A percentile compares a stretch with the other conserved stretches of the same genome.
Evolutionary conservation across 2,797 vertebrate genomes (phyloP).

Genomic region (Zenarchopterus dispar): DNA sequence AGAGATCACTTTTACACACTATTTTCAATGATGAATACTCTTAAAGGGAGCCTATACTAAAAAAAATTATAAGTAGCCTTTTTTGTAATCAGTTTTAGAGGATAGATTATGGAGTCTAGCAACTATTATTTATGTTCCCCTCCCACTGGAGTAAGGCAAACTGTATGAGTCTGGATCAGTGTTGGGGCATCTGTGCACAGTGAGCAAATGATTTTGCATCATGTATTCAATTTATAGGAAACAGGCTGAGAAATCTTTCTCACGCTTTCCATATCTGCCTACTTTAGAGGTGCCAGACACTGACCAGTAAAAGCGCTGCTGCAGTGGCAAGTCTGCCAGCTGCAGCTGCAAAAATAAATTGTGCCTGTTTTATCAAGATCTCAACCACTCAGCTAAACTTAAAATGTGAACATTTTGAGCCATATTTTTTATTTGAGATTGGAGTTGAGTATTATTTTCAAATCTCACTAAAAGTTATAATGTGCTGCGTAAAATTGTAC

Average conservation of each 20-base stretch:
- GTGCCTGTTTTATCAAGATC: constrained; percentile 78
- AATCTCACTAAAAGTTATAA: constrained; percentile 37
- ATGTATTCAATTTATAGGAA: constrained; percentile 25
- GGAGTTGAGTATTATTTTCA: constrained; percentile 61
- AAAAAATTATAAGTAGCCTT: constrained; percentile 38
- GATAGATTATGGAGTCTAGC: constrained; percentile 30
- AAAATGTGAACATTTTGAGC: constrained; percentile 69
- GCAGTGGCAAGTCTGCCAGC: constrained; percentile 79
- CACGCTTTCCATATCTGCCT: constrained; percentile 78
- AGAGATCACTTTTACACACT: constrained; percentile 37
- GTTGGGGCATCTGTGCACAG: constrained; percentile 9
- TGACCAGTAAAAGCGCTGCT: constrained; percentile 82
- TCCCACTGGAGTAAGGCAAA: constrained; percentile 66
- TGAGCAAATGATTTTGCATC: constrained; percentile 53
- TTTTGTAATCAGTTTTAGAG: constrained; percentile 41
- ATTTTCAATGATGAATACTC: constrained; percentile 23
- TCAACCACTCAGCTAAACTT: constrained; percentile 47
- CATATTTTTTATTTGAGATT: constrained; percentile 84
- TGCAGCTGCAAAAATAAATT: constrained; percentile 62
- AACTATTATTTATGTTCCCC: constrained; percentile 29
- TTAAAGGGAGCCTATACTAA: constrained; percentile 30
- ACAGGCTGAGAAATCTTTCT: constrained; percentile 56
- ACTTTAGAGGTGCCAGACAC: constrained; percentile 91
- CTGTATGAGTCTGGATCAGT: constrained; percentile 62
- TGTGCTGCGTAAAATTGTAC: constrained; percentile 34